These are phyloP conservation scores for Pasiphila rectangulata DNA, from an alignment of 2,888 invertebrate species.

Conservation along the genomic window DNA sequence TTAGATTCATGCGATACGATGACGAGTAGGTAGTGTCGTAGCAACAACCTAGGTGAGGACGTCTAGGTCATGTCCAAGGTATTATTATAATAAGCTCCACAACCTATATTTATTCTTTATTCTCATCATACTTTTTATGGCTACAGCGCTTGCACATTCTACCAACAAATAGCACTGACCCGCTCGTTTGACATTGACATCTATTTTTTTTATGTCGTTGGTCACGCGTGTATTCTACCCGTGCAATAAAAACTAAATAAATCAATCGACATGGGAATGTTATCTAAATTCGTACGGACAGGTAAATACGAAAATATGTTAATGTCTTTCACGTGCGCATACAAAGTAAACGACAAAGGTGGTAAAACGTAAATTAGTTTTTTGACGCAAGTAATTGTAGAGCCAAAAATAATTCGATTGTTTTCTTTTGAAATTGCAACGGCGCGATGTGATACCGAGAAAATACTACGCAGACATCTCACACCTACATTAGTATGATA, in stretches of 20 bases:
- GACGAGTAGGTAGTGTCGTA: not conserved
- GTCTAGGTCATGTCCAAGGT: conserved; percentile 24
- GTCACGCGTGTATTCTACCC: not conserved
- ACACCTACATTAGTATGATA: too few species aligned
- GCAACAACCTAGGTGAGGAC: not conserved
- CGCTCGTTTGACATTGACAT: conserved; percentile 19
- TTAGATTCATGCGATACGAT: too few species aligned
- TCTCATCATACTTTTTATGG: conserved; percentile 17
- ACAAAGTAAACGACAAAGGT: conserved; percentile 10
- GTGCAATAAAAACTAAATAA: conserved; percentile 3
- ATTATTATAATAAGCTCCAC: conserved; percentile 3
- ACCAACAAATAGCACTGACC: conserved; percentile 18
- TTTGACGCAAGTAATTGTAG: conserved; percentile 9
- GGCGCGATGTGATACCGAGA: not conserved
- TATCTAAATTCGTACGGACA: conserved; percentile 10
- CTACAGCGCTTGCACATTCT: conserved; percentile 3
- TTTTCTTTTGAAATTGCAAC: not conserved
- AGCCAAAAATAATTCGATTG: conserved; percentile 8
- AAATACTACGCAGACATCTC: conserved; percentile 4
- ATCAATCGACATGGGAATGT: conserved; percentile 7
- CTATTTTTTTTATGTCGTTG: conserved; percentile 8
- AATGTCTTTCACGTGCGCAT: conserved; percentile 23
- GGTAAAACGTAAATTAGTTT: conserved; percentile 10
- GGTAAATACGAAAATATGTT: conserved; percentile 23
- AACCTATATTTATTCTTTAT: conserved; percentile 2